Evolutionary conservation across 2,888 invertebrate genomes (phyloP), one percentile per base, ranked within the genome.

Genomic region (Strigamia maritima): DNA sequence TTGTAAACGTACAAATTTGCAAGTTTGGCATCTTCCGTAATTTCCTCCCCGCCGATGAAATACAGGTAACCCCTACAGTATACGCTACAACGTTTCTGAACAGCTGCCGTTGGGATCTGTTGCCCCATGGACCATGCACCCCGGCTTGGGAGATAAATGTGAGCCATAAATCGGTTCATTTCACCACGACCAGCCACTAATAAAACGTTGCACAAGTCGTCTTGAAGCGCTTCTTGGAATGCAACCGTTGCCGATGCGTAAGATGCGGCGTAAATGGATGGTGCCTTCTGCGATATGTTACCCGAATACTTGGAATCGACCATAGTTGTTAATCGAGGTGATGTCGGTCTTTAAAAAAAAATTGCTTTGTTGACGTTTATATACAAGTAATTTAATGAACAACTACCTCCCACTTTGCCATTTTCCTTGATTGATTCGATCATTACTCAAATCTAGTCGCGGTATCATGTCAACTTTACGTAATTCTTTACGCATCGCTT

Each of bases 231-330:
- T 26, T 65, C 65, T 65, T 65, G 65, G 28, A 65, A 65, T 65
- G 65, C 65, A 8, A 65, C 65, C 24, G 65, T 65, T 26, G 65
- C 65, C 24, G 65, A 65, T 65, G 65, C 65, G 65, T 65, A 65
- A 10, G 65, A 65, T 26, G 65, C 65, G 12, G 65, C 65, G 65
- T 65, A 65, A 1, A 65, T 26, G 7, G 65, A 65, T 16, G 65
- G 65, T 14, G 65, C 65, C 12, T 65, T 65, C 28, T 65, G 65
- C 8, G 65, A 65, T 65, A 65, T 26, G 65, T 65, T 65, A 6
- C 65, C 65, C 10, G 65, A 65, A 26, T 65, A 65, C 16, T 65
- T 65, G 8, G 26, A 2, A 3, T 65, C 65, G 10, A 24, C 14
- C 2, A 26, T 8, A 26, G 24, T 65, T 24, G 26, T 26, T 26